These are phyloP conservation scores for Notarius quadriscutis DNA, from an alignment of 2,113 vertebrate species.

Conservation along the genomic window DNA sequence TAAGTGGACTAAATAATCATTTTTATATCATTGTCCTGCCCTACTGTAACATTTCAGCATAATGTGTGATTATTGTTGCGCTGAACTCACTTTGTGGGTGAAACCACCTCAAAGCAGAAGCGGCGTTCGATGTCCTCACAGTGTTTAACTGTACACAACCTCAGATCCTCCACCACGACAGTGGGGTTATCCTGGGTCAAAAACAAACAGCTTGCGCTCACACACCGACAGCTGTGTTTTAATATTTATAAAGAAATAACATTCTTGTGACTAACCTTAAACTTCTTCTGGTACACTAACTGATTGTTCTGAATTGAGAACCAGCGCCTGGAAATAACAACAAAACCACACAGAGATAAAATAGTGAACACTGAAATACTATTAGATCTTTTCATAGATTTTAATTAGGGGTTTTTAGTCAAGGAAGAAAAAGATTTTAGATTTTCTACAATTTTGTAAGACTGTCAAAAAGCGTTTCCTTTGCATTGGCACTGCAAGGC, in stretches of 20 bases:
- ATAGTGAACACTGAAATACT: background rate
- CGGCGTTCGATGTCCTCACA: constrained; percentile 94
- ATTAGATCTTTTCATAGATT: background rate
- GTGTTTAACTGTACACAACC: constrained; percentile 95
- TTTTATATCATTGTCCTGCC: background rate
- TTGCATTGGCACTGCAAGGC: background rate
- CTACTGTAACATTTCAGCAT: background rate
- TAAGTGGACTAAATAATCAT: background rate
- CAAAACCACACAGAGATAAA: background rate
- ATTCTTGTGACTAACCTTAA: constrained; percentile 84
- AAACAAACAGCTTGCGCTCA: constrained; percentile 1
- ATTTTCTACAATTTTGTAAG: background rate
- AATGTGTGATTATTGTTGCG: background rate
- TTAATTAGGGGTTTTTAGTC: background rate
- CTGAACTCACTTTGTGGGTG: constrained; percentile 89
- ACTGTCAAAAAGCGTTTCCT: background rate
- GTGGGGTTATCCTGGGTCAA: constrained; percentile 89
- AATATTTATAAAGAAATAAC: background rate
- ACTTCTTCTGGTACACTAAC: constrained; percentile 98
- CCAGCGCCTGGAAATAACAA: constrained; percentile 83
- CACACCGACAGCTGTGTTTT: background rate
- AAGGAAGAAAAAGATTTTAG: background rate
- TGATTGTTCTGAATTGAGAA: constrained; percentile 99
- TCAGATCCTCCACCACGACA: constrained; percentile 92
- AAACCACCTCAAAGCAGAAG: constrained; percentile 98